Conservation (phyloP, 2,113 vertebrate species). For the Albula glossodonta region DNA sequence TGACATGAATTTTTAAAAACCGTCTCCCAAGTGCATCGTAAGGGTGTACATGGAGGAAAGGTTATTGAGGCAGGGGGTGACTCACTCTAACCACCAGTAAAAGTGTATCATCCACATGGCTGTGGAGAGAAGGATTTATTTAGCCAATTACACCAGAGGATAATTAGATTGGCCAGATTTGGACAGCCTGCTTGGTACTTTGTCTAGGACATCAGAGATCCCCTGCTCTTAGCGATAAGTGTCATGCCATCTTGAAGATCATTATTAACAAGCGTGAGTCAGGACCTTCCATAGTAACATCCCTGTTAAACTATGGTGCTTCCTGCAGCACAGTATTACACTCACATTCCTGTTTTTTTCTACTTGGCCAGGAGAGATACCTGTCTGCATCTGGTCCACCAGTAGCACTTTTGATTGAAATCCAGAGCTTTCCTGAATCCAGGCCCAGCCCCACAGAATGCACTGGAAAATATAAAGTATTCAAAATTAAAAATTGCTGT, state of each 20-base stretch:
- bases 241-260: neutral
- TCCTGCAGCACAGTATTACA: neutral
- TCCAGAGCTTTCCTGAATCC: neutral
- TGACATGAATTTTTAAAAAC: too few relatives aligned
- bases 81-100: too few relatives aligned
- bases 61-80: too few relatives aligned
- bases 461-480: neutral
- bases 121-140: neutral
- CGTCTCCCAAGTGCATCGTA: too few relatives aligned
- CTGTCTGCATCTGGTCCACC: neutral
- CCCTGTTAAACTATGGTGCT: neutral
- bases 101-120: too few relatives aligned
- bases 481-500: neutral
- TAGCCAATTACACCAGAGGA: neutral
- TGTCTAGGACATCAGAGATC: neutral
- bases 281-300: neutral
- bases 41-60: too few relatives aligned
- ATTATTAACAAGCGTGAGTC: neutral
- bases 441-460: neutral
- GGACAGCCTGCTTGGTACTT: neutral
- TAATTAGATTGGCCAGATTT: neutral
- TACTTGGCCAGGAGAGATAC: neutral
- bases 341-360: neutral
- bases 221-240: neutral
- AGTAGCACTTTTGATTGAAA: neutral